phyloP scores from a whole-genome alignment of 35 echinoderm and acorn worm genomes.

The Apostichopus californicus region DNA sequence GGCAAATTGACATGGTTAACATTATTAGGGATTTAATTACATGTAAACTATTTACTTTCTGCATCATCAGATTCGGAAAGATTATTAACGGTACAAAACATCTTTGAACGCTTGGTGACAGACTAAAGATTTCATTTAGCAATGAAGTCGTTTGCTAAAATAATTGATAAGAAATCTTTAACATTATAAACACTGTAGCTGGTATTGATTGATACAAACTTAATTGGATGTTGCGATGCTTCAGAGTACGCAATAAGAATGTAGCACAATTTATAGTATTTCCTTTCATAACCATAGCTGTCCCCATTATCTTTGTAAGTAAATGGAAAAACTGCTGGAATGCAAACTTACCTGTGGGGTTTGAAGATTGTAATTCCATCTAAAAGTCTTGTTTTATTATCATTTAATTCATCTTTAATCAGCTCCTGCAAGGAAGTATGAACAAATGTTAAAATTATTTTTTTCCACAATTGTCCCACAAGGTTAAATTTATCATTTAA shows the following conservation, averaged over 20 bases:
- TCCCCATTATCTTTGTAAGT: too few relatives aligned
- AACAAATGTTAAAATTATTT: background rate
- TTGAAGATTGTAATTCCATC: constrained; percentile 50
- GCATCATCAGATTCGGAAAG: too few relatives aligned
- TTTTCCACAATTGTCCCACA: background rate
- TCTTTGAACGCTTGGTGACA: background rate
- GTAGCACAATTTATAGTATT: too few relatives aligned
- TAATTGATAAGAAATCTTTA: too few relatives aligned
- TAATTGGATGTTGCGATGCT: too few relatives aligned
- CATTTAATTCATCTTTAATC: constrained; percentile 52
- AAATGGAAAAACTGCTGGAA: too few relatives aligned
- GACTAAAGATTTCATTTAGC: background rate
- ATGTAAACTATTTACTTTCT: background rate
- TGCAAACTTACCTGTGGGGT: background rate
- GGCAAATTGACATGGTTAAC: background rate
- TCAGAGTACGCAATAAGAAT: too few relatives aligned
- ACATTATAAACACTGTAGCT: too few relatives aligned
- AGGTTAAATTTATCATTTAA: too few relatives aligned
- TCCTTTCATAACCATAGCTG: too few relatives aligned
- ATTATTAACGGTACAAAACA: background rate
- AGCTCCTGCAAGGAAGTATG: constrained; percentile 23
- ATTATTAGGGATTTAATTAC: background rate
- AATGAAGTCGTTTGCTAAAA: too few relatives aligned
- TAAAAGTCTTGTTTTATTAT: constrained; percentile 48
- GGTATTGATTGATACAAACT: too few relatives aligned